Evolutionary conservation across 2,888 invertebrate species (phyloP), one percentile per base, ranked within the genome.

Genomic region (Gryllus longicercus): DNA sequence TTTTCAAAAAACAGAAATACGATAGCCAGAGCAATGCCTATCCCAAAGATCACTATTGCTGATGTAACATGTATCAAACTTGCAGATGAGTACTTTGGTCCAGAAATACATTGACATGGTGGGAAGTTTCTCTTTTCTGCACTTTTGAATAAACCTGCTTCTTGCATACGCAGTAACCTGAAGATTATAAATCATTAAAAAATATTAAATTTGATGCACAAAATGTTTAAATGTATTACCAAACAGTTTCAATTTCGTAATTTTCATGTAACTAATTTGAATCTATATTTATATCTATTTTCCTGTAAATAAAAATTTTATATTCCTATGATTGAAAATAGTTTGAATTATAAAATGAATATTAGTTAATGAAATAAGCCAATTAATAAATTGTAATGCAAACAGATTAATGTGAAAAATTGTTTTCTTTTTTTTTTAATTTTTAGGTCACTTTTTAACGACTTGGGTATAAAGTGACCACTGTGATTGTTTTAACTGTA

Each of bases 21-120:
- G 2, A 81, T 4, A 5, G 82, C 74, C 10, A 77, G 50, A 23
- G 23, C 21, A 75, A 75, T 18, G 1, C 82, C 82, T 38, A 63
- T n/a, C 5, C 25, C 80, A 5, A 86, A 82, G 18, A 86, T 82
- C 8, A 85, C 78, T 50, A 85, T 83, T 16, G 86, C 85, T 18
- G 85, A 86, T 76, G 83, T 83, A 2, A 86, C 85, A 82, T 86
- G 85, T 82, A 85, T 84, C 51, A 84, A 81, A 51, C 85, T 84
- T 18, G 86, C 86, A 82, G 85, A 86, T 10, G 86, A 86, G 82
- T 86, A 86, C 50, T 84, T 84, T 16, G 84, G 82, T 21, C 83
- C 81, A 21, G 78, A 76, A 23, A 82, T 80, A 51, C 81, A 81
- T 11, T 21, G 79, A 38, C 38, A 38, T 38, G 38, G 38, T 38